phyloP scores from a whole-genome alignment of 2,888 invertebrate genomes.

The Eupeodes luniger region DNA sequence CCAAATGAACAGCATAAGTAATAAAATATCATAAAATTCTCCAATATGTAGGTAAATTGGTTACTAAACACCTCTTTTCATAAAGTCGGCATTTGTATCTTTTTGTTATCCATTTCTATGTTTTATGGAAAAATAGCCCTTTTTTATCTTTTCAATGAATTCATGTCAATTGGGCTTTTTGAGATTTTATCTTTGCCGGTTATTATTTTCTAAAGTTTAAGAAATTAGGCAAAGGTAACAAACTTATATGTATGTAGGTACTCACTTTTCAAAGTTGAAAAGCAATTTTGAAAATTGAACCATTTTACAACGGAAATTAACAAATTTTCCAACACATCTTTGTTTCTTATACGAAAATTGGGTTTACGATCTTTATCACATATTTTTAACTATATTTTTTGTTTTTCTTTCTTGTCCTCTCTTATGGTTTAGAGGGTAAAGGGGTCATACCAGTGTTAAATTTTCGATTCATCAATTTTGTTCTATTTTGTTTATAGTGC shows the following conservation, averaged over 20 bases:
- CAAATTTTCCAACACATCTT: too few species aligned
- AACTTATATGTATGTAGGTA: not conserved
- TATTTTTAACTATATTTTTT: too few species aligned
- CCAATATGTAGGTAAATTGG: not conserved
- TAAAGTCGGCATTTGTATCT: constrained; percentile 3
- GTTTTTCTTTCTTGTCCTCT: too few species aligned
- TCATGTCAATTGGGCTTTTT: not conserved
- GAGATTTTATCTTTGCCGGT: not conserved
- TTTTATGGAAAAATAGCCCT: not conserved
- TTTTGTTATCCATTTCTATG: not conserved
- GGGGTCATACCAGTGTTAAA: too few species aligned
- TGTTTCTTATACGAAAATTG: too few species aligned
- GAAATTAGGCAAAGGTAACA: not conserved
- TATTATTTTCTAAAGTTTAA: not conserved
- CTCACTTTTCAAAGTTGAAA: too few species aligned
- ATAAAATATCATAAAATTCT: not conserved
- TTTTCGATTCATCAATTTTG: too few species aligned
- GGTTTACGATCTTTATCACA: too few species aligned
- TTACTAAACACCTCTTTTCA: not conserved
- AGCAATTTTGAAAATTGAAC: too few species aligned
- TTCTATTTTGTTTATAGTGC: too few species aligned
- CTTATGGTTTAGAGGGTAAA: too few species aligned
- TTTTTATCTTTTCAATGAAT: constrained; percentile 5
- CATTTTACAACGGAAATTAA: too few species aligned
- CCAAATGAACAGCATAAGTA: not conserved